Percentiles rank a stretch among this genome's conserved stretches.
phyloP scores from a whole-genome alignment of 2,113 vertebrate species.

The Lethenteron camtschaticum region DNA sequence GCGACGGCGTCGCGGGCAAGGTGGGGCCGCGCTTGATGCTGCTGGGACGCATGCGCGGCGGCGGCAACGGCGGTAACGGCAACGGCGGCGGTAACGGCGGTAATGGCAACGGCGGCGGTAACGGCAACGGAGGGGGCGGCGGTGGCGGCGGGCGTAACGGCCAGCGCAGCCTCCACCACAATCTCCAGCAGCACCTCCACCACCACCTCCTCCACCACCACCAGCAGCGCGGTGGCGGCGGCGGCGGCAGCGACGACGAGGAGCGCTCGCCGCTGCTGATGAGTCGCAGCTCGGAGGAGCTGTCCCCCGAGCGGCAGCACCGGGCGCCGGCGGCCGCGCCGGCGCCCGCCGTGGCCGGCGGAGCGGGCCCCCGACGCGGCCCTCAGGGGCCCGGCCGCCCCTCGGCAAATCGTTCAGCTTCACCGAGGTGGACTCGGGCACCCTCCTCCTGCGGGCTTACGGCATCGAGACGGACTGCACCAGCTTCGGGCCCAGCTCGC shows the following conservation, averaged over 20 bases:
- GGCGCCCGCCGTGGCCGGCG: not conserved
- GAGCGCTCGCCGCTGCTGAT: conserved; percentile 1
- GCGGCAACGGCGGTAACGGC: not conserved
- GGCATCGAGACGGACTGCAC: conserved; percentile 2
- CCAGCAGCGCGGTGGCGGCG: not conserved
- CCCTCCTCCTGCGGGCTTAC: not conserved
- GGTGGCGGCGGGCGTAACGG: not conserved
- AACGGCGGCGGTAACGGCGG: too few species aligned
- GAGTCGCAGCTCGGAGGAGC: conserved; percentile 5
- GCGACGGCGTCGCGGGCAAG: too few species aligned
- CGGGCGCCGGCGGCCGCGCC: too few species aligned
- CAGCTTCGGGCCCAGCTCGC: not conserved
- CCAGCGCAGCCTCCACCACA: not conserved
- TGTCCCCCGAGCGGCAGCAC: conserved; percentile 2
- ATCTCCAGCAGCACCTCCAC: not conserved
- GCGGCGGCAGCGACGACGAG: not conserved
- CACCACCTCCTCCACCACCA: not conserved
- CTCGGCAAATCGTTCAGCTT: conserved; percentile 4
- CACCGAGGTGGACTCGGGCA: not conserved
- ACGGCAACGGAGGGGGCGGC: not conserved
- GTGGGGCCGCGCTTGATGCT: too few species aligned
- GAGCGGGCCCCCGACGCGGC: not conserved
- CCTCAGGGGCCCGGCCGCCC: not conserved
- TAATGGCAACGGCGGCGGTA: too few species aligned
- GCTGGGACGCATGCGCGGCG: too few species aligned